Conservation (phyloP, 1,140 invertebrate species). For the Laodelphax striatellus region DNA sequence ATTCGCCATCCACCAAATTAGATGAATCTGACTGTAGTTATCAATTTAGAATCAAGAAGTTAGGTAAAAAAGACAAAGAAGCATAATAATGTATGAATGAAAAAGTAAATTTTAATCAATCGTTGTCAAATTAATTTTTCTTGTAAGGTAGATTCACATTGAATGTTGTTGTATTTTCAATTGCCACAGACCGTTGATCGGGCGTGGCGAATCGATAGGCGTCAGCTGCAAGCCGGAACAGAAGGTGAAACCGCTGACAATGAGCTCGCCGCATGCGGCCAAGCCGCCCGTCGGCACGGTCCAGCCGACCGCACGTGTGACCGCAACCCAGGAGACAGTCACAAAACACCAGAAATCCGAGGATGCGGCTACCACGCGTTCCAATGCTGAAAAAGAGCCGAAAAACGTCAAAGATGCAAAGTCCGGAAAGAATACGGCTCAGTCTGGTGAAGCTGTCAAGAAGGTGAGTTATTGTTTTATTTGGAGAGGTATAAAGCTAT, state of each 20-base stretch:
- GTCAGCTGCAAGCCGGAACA: constrained; percentile 15
- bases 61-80: too few relatives aligned
- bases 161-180: too few relatives aligned
- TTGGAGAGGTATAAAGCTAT: too few relatives aligned
- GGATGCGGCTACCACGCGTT: background rate
- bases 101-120: too few relatives aligned
- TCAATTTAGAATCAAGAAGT: too few relatives aligned
- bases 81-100: too few relatives aligned
- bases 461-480: background rate
- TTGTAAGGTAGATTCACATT: too few relatives aligned
- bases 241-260: constrained; percentile 22
- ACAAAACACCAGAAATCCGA: constrained; percentile 3
- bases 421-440: background rate
- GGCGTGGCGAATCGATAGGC: too few relatives aligned
- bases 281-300: constrained; percentile 42
- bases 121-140: too few relatives aligned
- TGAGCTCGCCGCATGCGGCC: constrained; percentile 20
- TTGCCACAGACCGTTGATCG: too few relatives aligned
- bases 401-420: constrained; percentile 1
- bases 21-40: too few relatives aligned
- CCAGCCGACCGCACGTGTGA: constrained; percentile 38
- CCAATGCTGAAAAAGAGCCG: background rate
- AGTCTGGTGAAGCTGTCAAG: background rate
- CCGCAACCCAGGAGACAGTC: constrained; percentile 7
- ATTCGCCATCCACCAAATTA: too few relatives aligned